A percentile compares a stretch with the other conserved stretches of the same genome.
Conservation (phyloP, 2,888 invertebrate species). For the Phaonia tiefii region DNA sequence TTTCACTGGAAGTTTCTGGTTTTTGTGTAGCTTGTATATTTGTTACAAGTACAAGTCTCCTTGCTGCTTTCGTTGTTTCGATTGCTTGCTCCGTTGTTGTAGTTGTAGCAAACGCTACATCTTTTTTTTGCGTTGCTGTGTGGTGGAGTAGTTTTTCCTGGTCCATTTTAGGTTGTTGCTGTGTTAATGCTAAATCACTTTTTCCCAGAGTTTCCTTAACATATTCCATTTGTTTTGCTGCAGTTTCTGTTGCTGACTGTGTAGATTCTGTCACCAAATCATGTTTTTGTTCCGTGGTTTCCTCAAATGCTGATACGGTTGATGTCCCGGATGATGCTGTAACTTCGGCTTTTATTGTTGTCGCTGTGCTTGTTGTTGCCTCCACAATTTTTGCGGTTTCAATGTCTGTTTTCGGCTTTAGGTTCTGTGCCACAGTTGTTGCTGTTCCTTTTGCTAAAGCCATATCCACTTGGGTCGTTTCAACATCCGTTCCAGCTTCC, state of each 20-base stretch:
- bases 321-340: slow-evolving; percentile 48
- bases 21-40: slow-evolving; percentile 41
- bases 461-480: not conserved
- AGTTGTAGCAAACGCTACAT: not conserved
- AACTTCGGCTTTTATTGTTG: slow-evolving; percentile 27
- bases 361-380: slow-evolving; percentile 28
- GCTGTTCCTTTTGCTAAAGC: not conserved
- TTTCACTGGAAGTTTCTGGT: slow-evolving; percentile 39
- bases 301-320: slow-evolving; percentile 44
- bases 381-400: slow-evolving; percentile 41
- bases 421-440: slow-evolving; percentile 12
- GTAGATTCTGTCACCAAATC: slow-evolving; percentile 44
- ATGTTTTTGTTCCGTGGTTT: slow-evolving; percentile 56
- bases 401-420: slow-evolving; percentile 40
- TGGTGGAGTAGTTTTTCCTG: slow-evolving; percentile 43
- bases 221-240: slow-evolving; percentile 40
- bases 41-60: slow-evolving; percentile 10
- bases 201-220: slow-evolving; percentile 25
- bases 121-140: not conserved
- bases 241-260: slow-evolving; percentile 55
- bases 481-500: not conserved
- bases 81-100: not conserved
- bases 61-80: slow-evolving; percentile 27
- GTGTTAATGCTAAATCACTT: slow-evolving; percentile 24
- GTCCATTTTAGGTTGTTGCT: slow-evolving; percentile 10